Base-by-base conservation (phyloP, 2,113 vertebrate genomes). In the Accipiter cooperii region DNA sequence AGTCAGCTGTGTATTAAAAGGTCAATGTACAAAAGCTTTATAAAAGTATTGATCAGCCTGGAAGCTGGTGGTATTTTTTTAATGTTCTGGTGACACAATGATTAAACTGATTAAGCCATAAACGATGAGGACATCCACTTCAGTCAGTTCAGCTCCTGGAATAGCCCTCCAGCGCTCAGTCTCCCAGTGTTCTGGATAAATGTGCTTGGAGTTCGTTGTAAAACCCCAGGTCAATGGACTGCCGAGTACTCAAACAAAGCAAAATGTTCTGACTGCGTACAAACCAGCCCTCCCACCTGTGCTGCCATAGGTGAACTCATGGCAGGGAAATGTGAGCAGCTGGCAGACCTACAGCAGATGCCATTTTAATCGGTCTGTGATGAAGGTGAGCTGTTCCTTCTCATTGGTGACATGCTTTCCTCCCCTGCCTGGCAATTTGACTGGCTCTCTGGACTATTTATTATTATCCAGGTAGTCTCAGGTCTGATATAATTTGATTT, bases 101-200 rank as follows among this genome's bases (percentile, higher is more conserved):
- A 91, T 81, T 89, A 76, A 89, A 91, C 89, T 83, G 94, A 93
- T 97, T 97, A 93, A 92, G 51, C 76, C 65, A 82, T 92, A 95
- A 96, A 81, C 0, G 51, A 87, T 89, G 90, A 92, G 74, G 82
- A 93, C 94, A 90, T 82, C 47, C 44, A 63, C 42, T 93, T 78
- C 52, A 87, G 89, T 86, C 73, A 96, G 58, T 84, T 90, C 84
- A 93, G 97, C 96, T 92, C 95, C 97, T 98, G 98, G 98, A 98
- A 74, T 63, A 95, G 70, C 76, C 87, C 94, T 92, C 75, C 96
- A 98, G n/a, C 75, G 88, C 69, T 54, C 61, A 42, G 44, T 66
- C 93, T 98, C 81, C 73, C 52, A 96, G 87, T 74, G 87, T 98
- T 98, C 98, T 98, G 96, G 96, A 98, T 97, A 98, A 98, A 97